Evolutionary conservation across 2,888 invertebrate genomes (phyloP).

Genomic region (Willowsia nigromaculata): DNA sequence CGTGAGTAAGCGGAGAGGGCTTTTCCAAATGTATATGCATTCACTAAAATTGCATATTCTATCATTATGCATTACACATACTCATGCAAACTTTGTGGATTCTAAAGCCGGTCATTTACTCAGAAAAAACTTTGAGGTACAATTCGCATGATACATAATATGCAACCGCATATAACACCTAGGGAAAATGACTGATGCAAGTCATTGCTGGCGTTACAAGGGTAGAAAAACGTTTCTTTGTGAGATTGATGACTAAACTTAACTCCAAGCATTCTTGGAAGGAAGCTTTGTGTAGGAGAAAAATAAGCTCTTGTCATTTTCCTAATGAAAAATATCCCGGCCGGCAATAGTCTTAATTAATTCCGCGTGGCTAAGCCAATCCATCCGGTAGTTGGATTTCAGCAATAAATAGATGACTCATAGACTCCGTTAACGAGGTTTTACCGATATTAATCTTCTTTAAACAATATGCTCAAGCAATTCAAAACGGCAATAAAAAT

Average conservation of each 20-base stretch:
- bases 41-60: not conserved
- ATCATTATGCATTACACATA: not conserved
- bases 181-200: not conserved
- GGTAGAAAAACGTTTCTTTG: not conserved
- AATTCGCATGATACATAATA: not conserved
- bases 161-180: not conserved
- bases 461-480: no score
- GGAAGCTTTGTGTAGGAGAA: no score
- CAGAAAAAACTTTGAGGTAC: no score
- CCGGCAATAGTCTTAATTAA: no score
- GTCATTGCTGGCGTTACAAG: constrained; percentile 8
- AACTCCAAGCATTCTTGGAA: not conserved
- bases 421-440: no score
- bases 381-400: no score
- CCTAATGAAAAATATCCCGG: no score
- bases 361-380: no score
- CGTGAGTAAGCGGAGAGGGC: not conserved
- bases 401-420: no score
- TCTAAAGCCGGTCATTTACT: not conserved
- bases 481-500: not conserved
- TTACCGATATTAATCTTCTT: no score
- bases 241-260: no score
- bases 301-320: no score
- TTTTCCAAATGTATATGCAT: not conserved
- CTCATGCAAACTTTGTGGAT: not conserved